Conservation (phyloP, 2,888 invertebrate genomes). For the Tipula vernalis region DNA sequence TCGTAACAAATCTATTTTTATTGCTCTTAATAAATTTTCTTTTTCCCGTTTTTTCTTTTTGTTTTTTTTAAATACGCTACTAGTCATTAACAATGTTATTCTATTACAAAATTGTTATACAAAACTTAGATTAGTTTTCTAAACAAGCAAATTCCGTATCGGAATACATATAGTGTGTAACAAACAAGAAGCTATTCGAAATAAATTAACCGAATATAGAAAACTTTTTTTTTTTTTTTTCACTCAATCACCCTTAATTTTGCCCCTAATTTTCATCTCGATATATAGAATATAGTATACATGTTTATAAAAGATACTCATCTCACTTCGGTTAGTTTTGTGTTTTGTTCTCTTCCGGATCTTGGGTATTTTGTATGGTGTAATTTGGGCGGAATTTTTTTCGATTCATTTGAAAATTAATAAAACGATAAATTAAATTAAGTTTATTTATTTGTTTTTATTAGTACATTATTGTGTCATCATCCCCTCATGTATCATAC, state of each 20-base stretch:
- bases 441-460: background rate
- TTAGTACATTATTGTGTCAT: background rate
- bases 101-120: background rate
- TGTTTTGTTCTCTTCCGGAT: background rate
- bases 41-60: too few relatives aligned
- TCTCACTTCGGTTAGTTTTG: background rate
- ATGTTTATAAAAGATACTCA: background rate
- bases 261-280: background rate
- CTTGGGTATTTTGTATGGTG: background rate
- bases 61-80: background rate
- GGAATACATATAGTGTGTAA: background rate
- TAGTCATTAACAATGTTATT: background rate
- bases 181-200: background rate
- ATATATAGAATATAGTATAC: background rate
- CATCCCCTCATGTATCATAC: background rate
- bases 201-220: conserved; percentile 4
- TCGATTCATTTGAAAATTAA: background rate
- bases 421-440: background rate
- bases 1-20: background rate
- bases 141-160: background rate
- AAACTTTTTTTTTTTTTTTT: background rate
- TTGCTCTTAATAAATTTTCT: background rate
- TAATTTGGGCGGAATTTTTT: background rate
- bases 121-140: conserved; percentile 1
- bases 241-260: background rate